Conservation (phyloP, 2,888 invertebrate genomes). For the Latrodectus elegans region DNA sequence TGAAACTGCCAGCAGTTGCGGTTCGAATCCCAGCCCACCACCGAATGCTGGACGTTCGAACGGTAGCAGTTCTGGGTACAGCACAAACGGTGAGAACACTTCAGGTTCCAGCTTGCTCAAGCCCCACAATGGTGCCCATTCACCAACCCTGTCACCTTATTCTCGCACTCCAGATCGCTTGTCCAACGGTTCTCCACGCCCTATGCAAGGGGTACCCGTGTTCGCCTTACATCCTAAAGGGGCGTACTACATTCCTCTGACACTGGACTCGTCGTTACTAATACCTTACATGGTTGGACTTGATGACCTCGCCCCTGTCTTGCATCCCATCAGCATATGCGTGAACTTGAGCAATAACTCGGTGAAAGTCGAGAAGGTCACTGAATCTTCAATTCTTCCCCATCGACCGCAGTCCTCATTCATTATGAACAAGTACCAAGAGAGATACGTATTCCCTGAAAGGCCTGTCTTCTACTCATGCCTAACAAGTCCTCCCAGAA, state of each 20-base stretch:
- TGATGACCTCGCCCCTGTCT: constrained; percentile 76
- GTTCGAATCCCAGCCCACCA: constrained; percentile 67
- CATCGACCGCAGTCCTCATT: constrained; percentile 39
- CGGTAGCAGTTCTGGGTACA: constrained; percentile 67
- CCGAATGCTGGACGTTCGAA: constrained; percentile 43
- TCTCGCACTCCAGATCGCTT: constrained; percentile 42
- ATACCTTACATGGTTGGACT: constrained; percentile 80
- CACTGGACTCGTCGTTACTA: constrained; percentile 83
- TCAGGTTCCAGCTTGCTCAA: constrained; percentile 38
- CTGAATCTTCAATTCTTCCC: constrained; percentile 6
- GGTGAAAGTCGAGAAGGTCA: constrained; percentile 52
- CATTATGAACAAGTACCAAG: constrained; percentile 59
- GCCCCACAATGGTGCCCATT: constrained; percentile 27
- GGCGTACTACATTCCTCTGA: constrained; percentile 89
- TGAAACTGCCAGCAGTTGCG: constrained; percentile 65
- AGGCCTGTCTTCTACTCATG: constrained; percentile 45
- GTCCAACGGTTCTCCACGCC: constrained; percentile 61
- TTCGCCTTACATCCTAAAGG: constrained; percentile 93
- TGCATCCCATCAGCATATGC: constrained; percentile 92
- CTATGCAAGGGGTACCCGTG: constrained; percentile 82
- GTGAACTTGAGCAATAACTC: constrained; percentile 77
- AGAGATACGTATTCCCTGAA: constrained; percentile 49
- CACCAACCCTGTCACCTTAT: constrained; percentile 38
- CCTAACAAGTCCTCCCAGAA: constrained; percentile 31
- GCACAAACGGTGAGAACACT: constrained; percentile 60